Evolutionary conservation across 2,888 invertebrate species (phyloP).

Genomic region (Tineola bisselliella): DNA sequence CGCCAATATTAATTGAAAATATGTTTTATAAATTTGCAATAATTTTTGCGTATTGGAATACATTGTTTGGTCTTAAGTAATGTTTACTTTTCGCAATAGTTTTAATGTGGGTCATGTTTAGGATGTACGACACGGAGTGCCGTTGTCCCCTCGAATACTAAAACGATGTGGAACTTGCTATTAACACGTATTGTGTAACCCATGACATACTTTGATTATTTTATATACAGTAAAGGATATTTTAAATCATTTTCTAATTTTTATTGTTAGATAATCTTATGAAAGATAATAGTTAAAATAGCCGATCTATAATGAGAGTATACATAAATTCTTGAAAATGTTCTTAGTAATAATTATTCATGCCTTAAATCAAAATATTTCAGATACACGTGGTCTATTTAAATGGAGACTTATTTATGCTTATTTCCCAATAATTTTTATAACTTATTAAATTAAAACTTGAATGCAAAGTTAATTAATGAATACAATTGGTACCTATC

Average conservation of each 20-base stretch:
- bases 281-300: no score
- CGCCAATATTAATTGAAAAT: no score
- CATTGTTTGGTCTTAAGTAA: neutral
- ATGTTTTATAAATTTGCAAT: neutral
- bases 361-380: no score
- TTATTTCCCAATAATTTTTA: neutral
- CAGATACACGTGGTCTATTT: no score
- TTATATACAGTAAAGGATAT: neutral
- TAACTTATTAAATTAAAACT: neutral
- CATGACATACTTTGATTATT: slow-evolving; percentile 1
- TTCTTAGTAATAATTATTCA: no score
- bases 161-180: neutral
- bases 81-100: slow-evolving; percentile 4
- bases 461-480: neutral
- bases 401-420: no score
- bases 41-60: neutral
- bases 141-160: slow-evolving; percentile 7
- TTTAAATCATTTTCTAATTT: no score
- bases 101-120: slow-evolving; percentile 9
- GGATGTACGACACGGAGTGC: neutral
- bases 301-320: no score
- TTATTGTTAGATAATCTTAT: no score
- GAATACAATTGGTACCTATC: neutral
- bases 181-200: neutral
- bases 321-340: no score